Percentiles rank a stretch among this genome's conserved stretches.
phyloP scores from a whole-genome alignment of 2,797 vertebrate species.

The Naso thynnoides region DNA sequence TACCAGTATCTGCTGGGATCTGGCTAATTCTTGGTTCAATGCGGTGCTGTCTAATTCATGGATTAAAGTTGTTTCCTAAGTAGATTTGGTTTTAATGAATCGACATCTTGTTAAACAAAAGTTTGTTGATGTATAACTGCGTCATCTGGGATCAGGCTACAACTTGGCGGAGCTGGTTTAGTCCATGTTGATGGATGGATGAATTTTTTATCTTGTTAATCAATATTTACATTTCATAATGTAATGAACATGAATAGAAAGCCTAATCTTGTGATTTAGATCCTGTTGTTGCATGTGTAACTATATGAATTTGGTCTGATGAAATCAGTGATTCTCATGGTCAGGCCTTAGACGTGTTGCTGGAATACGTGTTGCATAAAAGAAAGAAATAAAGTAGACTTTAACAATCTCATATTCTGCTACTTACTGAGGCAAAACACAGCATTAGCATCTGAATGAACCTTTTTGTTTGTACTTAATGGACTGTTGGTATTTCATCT shows the following conservation, averaged over 20 bases:
- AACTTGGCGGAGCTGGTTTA: not conserved
- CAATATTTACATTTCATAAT: too few relatives aligned
- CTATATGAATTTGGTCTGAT: too few relatives aligned
- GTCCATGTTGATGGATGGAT: not conserved
- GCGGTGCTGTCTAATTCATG: conserved; percentile 40
- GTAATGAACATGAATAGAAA: not conserved
- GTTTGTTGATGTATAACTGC: conserved; percentile 1
- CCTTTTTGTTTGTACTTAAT: conserved; percentile 4
- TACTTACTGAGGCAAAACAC: not conserved
- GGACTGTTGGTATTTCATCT: not conserved
- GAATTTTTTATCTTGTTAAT: not conserved
- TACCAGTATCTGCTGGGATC: conserved; percentile 54
- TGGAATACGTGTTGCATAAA: not conserved
- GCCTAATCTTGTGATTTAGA: not conserved
- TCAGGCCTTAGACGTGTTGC: not conserved
- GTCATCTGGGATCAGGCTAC: conserved; percentile 18
- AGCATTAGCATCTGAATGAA: not conserved
- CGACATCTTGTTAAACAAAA: conserved; percentile 21
- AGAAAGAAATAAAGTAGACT: not conserved
- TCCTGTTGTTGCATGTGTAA: too few relatives aligned
- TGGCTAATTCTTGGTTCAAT: conserved; percentile 50
- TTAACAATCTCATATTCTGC: not conserved
- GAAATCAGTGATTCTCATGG: too few relatives aligned
- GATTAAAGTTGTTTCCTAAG: conserved; percentile 42
- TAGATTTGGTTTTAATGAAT: conserved; percentile 45